Percentiles rank a stretch among this genome's conserved stretches.
phyloP scores from a whole-genome alignment of 2,888 invertebrate genomes.

The Ariolimax columbianus region DNA sequence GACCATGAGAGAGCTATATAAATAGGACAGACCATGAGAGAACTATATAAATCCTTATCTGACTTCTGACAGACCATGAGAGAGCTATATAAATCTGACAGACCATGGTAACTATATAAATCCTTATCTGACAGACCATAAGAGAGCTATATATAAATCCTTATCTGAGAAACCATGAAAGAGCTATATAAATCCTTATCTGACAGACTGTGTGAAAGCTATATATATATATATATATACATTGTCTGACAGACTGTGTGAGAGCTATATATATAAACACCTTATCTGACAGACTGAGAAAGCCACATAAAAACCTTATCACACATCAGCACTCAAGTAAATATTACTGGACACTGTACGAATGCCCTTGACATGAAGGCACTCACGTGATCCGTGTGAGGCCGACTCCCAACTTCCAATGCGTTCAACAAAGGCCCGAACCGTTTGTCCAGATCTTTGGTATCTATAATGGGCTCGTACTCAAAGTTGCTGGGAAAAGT shows the following conservation, averaged over 20 bases:
- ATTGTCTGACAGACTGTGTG: neutral
- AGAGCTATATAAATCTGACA: too few species aligned
- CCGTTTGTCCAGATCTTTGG: conserved; percentile 54
- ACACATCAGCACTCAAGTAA: neutral
- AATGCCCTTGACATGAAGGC: conserved; percentile 40
- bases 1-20: too few species aligned
- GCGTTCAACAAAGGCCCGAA: conserved; percentile 40
- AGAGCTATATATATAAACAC: neutral
- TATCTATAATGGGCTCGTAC: conserved; percentile 57
- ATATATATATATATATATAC: too few species aligned
- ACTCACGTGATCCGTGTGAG: conserved; percentile 39
- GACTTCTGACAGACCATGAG: too few species aligned
- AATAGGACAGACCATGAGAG: too few species aligned
- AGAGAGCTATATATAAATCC: too few species aligned
- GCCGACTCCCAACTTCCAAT: neutral
- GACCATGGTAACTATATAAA: too few species aligned
- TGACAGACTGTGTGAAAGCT: too few species aligned
- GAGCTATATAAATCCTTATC: too few species aligned
- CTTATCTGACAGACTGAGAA: neutral
- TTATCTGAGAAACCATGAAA: too few species aligned
- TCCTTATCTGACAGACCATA: too few species aligned
- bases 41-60: too few species aligned
- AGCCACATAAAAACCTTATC: neutral
- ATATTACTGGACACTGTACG: conserved; percentile 26
- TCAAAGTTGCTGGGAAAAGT: conserved; percentile 49